A percentile compares a stretch with the other conserved stretches of the same genome.
Evolutionary conservation across 2,888 invertebrate species (phyloP).

Genomic region (Eristalis tenax): DNA sequence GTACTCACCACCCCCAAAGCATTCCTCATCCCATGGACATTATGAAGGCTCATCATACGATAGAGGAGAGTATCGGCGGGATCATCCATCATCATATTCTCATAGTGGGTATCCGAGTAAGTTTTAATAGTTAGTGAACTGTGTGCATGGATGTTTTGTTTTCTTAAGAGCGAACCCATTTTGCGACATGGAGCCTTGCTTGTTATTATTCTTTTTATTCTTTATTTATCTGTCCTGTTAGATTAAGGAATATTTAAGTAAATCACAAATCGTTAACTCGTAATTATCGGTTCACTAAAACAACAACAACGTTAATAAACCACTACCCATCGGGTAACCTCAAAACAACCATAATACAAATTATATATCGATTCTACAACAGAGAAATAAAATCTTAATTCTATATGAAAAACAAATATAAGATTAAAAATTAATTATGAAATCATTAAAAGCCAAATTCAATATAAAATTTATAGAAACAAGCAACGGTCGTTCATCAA

Average conservation of each 20-base stretch:
- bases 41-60: constrained; percentile 80
- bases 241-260: constrained; percentile 15
- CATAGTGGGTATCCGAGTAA: constrained; percentile 79
- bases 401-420: constrained; percentile 32
- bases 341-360: constrained; percentile 38
- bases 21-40: constrained; percentile 78
- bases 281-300: constrained; percentile 19
- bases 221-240: background rate
- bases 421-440: constrained; percentile 57
- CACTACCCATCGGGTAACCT: constrained; percentile 15
- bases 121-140: constrained; percentile 43
- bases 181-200: background rate
- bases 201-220: background rate
- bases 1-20: constrained; percentile 78
- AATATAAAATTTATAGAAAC: constrained; percentile 80
- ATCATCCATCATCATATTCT: constrained; percentile 80
- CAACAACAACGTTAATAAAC: constrained; percentile 10
- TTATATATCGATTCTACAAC: constrained; percentile 29
- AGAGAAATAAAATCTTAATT: constrained; percentile 23
- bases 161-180: background rate
- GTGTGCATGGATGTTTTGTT: background rate
- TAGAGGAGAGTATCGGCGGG: constrained; percentile 79
- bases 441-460: constrained; percentile 75
- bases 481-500: constrained; percentile 80
- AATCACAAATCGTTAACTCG: constrained; percentile 29